Evolutionary conservation across 2,113 vertebrate species (phyloP).

Genomic region (Vicugna pacos): DNA sequence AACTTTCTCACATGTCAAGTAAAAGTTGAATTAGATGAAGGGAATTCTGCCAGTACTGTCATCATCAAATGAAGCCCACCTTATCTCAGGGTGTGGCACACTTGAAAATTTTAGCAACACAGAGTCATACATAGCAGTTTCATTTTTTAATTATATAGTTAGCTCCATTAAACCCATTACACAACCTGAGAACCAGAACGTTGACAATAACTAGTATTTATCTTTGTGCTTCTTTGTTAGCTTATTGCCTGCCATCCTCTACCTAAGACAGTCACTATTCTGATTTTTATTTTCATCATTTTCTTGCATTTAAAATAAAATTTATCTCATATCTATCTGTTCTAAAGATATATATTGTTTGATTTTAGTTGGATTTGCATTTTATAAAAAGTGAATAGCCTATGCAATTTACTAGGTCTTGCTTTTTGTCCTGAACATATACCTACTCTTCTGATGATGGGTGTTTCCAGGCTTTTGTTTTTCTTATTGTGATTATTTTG

Average conservation of each 20-base stretch:
- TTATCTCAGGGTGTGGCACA: background rate
- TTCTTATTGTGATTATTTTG: background rate
- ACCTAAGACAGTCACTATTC: background rate
- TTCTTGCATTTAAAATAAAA: background rate
- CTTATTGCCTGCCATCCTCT: background rate
- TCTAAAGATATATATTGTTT: background rate
- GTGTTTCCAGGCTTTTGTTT: background rate
- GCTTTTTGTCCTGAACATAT: background rate
- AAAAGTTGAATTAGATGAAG: background rate
- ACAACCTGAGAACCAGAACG: background rate
- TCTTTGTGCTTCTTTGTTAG: background rate
- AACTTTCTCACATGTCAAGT: background rate
- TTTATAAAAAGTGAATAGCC: background rate
- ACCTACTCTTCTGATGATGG: background rate
- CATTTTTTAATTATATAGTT: background rate
- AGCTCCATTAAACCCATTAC: background rate
- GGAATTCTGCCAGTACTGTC: background rate
- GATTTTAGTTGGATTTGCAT: background rate
- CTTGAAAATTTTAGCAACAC: background rate
- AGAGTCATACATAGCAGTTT: background rate
- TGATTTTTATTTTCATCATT: conserved; percentile 29
- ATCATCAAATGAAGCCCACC: background rate
- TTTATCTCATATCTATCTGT: background rate
- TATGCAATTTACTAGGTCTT: background rate
- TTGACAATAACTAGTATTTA: background rate